Evolutionary conservation across 2,888 invertebrate genomes (phyloP), one percentile per base, ranked within the genome.

Genomic region (Thera obeliscata): DNA sequence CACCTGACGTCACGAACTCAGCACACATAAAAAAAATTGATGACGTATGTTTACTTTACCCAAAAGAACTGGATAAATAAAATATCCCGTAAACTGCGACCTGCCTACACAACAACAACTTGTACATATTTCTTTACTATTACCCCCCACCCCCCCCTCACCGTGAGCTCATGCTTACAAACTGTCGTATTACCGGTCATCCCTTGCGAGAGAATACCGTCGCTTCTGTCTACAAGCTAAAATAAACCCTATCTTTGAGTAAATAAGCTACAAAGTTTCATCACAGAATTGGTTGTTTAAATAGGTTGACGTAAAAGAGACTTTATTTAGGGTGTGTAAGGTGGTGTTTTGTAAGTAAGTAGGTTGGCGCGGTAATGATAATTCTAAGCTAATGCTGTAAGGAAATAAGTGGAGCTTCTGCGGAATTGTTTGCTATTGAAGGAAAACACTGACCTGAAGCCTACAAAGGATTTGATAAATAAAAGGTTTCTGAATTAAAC

Each of bases 81-180:
- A 84, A 87, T 85, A 87, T 87, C 87, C 84, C 84, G 70, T 73
- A 81, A 83, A 88, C 87, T 86, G 71, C 75, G 70, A 74, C 75
- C 75, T 75, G 75, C 74, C 74, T 75, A 75, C 75, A 73, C 88
- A 87, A 86, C 87, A 83, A 86, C 86, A 87, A 89, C 88, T 89
- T 89, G 89, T 90, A 87, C 86, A 86, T 88, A 88, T 87, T 89
- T 90, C 89, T 89, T 89, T 87, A 87, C 85, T 85, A 85, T 85
- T 83, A 82, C 84, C 77, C 81, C 80, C 77, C 79, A 74, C 71
- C 76, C 74, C 78, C 80, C 81, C 83, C 77, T 65, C 76, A 76
- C 79, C 80, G 77, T 83, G 86, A 88, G 89, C 91, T 93, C 92
- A 93, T 93, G 93, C 93, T 92, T 93, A 93, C 93, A 91, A 93